Evolutionary conservation across 2,113 vertebrate genomes (phyloP), one percentile per base, ranked within the genome.

Genomic region (Neolamprologus caudopunctatus): DNA sequence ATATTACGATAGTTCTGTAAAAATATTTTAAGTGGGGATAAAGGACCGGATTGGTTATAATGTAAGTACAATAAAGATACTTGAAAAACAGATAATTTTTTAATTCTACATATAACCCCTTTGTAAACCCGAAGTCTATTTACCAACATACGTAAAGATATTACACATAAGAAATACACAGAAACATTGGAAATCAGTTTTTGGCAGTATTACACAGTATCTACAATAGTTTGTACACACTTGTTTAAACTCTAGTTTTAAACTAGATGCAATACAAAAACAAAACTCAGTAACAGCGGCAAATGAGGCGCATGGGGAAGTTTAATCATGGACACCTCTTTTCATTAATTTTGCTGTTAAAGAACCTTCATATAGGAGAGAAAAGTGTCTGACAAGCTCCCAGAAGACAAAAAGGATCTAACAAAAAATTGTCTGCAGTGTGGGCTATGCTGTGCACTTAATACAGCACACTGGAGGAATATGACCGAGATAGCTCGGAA

Each of bases 51-150:
- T 7, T 31, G 31, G 31, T 31, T 31, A 31, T 31, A 31, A 31
- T 2, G 31, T 31, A 31, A 31, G 31, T 31, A 31, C 31, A 31
- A 31, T 31, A 47, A 47, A 47, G 14, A 47, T 47, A 47, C 13
- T 45, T 45, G 6, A 45, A 16, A 42, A 14, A 14, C 12, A 1
- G 12, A 13, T 42, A 42, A 24, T 13, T 42, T 42, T 42, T 42
- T 0, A 13, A 42, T 42, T 42, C 12, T 42, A 0, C 6, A 6
- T 53, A 53, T n/a, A 51, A 51, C 9, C 0, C 26, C 26, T 26
- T 26, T n/a, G 24, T 24, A 24, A 24, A 24, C 24, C 24, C 24
- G 24, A 24, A 24, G 24, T 24, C 24, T 24, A 24, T 24, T 24
- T 24, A 24, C 24, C 24, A 24, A 24, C 1, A 24, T 24, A 24